Evolutionary conservation across 2,113 vertebrate genomes (phyloP).

Genomic region (Furnarius figulus): DNA sequence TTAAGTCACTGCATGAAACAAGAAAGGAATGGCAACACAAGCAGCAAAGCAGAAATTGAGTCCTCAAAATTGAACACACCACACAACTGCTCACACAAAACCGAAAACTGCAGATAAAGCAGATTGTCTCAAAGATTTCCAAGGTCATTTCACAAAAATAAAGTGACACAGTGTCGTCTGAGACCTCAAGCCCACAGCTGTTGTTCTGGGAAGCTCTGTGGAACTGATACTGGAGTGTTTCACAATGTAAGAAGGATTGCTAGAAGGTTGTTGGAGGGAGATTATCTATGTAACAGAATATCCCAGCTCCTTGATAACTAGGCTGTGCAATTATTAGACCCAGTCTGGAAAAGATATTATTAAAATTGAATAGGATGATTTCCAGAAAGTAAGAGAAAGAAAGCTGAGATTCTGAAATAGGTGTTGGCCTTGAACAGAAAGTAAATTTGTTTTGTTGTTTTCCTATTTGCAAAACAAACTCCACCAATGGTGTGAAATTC

Average conservation of each 20-base stretch:
- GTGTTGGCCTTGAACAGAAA: neutral
- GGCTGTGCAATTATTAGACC: neutral
- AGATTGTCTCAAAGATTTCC: neutral
- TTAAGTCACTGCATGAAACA: neutral
- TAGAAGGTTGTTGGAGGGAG: neutral
- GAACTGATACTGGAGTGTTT: conserved; percentile 21
- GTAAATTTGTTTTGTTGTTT: neutral
- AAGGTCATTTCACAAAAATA: neutral
- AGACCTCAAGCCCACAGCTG: neutral
- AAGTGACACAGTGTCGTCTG: neutral
- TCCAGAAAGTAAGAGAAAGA: neutral
- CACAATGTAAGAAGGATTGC: neutral
- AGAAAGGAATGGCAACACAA: neutral
- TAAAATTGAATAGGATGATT: neutral
- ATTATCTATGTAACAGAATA: neutral
- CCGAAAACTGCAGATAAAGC: neutral
- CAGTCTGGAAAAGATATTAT: neutral
- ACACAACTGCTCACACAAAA: neutral
- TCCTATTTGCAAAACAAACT: neutral
- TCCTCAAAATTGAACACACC: neutral
- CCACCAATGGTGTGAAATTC: neutral
- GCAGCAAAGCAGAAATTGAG: neutral
- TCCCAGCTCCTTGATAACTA: neutral
- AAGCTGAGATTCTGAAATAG: neutral
- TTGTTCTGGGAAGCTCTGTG: neutral